phyloP scores from a whole-genome alignment of 2,888 invertebrate genomes.

The Strigamia crassipes region DNA sequence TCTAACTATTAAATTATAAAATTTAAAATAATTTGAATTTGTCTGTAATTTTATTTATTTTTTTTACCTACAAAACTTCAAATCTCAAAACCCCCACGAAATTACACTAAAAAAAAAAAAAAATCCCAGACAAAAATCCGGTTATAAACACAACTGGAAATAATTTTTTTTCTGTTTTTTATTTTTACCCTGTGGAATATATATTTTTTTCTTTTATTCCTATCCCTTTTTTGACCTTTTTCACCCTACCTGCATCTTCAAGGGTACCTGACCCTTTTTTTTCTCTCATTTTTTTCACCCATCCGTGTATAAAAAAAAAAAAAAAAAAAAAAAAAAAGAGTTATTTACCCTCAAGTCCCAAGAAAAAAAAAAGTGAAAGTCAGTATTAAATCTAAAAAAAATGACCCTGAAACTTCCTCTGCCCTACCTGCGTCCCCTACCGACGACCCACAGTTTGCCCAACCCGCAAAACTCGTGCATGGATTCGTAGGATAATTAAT shows the following conservation, averaged over 20 bases:
- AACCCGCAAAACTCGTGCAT: conserved; percentile 13
- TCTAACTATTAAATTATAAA: too few relatives aligned
- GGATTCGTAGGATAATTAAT: conserved; percentile 14
- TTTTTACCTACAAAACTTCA: too few relatives aligned
- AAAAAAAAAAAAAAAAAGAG: conserved; percentile 30
- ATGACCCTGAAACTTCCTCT: conserved; percentile 42
- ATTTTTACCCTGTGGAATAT: conserved; percentile 10
- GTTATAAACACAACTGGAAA: background rate
- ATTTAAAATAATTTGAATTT: too few relatives aligned
- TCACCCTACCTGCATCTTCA: background rate
- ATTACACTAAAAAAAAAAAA: background rate
- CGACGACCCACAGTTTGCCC: background rate
- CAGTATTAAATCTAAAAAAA: background rate
- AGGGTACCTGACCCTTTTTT: conserved; percentile 14
- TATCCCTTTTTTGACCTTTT: conserved; percentile 24
- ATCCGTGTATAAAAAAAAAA: background rate
- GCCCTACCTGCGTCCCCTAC: conserved; percentile 20
- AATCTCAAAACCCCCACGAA: background rate
- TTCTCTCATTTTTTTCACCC: background rate
- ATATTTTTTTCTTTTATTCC: conserved; percentile 16
- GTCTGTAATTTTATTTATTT: too few relatives aligned
- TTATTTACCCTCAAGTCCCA: conserved; percentile 17
- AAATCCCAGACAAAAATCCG: conserved; percentile 6
- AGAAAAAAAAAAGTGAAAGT: conserved; percentile 37
- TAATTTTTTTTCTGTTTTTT: background rate